phyloP scores from a whole-genome alignment of 2,888 invertebrate species.

The Caenorhabditis sinica region DNA sequence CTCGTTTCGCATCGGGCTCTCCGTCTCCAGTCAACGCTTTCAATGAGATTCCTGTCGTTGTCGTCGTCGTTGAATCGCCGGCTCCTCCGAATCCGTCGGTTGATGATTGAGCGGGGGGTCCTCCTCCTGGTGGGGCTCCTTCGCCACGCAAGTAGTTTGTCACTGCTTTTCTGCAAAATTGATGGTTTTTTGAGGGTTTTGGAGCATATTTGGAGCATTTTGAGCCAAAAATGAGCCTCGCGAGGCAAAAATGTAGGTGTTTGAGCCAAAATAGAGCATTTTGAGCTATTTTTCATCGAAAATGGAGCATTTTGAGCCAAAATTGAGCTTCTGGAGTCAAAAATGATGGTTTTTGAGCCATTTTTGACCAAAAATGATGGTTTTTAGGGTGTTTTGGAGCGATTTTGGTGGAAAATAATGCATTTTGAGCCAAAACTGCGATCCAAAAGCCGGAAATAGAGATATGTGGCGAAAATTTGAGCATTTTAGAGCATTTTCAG shows the following conservation, averaged over 20 bases:
- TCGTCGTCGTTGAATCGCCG: constrained; percentile 1
- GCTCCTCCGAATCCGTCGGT: constrained; percentile 35
- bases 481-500: neutral
- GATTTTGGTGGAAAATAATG: too few relatives aligned
- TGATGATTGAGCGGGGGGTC: constrained; percentile 68
- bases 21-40: neutral
- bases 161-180: constrained; percentile 65
- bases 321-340: too few relatives aligned
- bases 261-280: neutral
- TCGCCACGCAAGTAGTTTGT: constrained; percentile 75
- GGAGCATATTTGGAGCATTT: too few relatives aligned
- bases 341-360: neutral
- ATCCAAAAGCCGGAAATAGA: too few relatives aligned
- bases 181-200: neutral
- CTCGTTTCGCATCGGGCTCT: constrained; percentile 64
- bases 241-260: neutral
- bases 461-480: neutral
- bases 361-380: too few relatives aligned
- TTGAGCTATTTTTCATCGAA: neutral
- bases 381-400: too few relatives aligned
- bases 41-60: neutral
- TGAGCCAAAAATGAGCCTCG: neutral
- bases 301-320: neutral
- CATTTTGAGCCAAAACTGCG: neutral
- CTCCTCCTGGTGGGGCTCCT: constrained; percentile 66